Base-by-base conservation (phyloP, 2,113 vertebrate genomes). In the Neogobius melanostomus region DNA sequence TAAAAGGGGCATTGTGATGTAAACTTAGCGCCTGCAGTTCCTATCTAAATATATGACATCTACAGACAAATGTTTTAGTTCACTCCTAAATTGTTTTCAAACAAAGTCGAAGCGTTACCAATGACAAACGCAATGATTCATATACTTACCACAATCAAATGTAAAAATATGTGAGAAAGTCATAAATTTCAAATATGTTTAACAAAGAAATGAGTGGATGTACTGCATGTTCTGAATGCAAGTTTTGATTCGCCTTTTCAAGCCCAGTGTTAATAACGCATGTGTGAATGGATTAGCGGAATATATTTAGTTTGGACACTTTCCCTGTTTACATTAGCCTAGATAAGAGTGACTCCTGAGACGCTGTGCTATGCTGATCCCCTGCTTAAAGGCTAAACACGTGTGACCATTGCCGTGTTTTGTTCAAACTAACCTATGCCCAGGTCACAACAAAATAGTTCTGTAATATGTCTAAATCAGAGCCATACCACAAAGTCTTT, bases 301-400 rank as follows among this genome's bases (percentile, higher is more conserved):
- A 88, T 86, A 69, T 72, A 79, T 87, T 87, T 75, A 46, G 68
- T 76, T 86, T 76, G 87, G 77, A 87, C 82, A 89, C 84, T 75
- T 77, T 80, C 45, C 17, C n/a, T 83, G 77, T 89, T 90, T 88
- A 83, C 77, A 74, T 86, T 84, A 68, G 75, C 81, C 71, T 72
- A 71, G 71, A 82, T 87, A 80, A 86, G 68, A 56, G 59, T 63
- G 82, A 82, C 81, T 86, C 75, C 68, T 66, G 69, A 78, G 75
- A 82, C 68, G 66, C 68, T 68, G 59, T 61, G 63, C 54, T 77
- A 72, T 42, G 45, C 66, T 72, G 63, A 80, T 74, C 80, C 68
- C 16, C n/a, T 3, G 2, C 75, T 69, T 81, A 81, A 89, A 88
- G 86, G 66, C 64, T 75, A 80, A 88, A 83, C 87, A 88, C 77